Conservation (phyloP, 2,797 vertebrate genomes). For the Ispidina picta region DNA sequence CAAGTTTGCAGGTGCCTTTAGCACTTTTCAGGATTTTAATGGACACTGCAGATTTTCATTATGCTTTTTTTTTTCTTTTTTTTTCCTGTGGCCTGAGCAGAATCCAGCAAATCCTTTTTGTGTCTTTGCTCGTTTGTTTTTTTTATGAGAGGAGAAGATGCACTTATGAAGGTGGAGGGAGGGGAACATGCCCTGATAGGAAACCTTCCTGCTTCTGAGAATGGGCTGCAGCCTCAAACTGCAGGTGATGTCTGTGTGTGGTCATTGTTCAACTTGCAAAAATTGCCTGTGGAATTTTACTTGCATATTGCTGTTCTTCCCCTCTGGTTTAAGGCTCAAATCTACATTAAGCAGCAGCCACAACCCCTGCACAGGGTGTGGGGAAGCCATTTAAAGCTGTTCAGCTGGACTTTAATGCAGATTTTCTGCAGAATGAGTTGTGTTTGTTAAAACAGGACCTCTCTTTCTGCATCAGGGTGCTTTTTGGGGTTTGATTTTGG, state of each 20-base stretch:
- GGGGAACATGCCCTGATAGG: not conserved
- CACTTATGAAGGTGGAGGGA: not conserved
- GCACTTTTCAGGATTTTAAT: slow-evolving; percentile 1
- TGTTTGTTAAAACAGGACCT: not conserved
- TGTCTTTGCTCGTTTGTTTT: not conserved
- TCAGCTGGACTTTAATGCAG: not conserved
- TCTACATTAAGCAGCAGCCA: not conserved
- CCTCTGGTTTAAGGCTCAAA: not conserved
- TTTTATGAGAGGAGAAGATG: not conserved
- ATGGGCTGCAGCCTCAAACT: not conserved
- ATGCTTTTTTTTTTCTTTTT: not conserved
- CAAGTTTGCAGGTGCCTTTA: slow-evolving; percentile 20
- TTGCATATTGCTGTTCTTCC: not conserved
- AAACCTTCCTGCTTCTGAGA: not conserved
- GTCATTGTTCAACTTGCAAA: not conserved
- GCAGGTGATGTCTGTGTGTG: fast-evolving
- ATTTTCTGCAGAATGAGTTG: not conserved
- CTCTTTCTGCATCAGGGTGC: not conserved
- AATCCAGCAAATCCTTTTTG: not conserved
- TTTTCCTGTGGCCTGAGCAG: not conserved
- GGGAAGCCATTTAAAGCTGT: not conserved
- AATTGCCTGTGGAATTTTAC: not conserved
- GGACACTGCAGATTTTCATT: not conserved
- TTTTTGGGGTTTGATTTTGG: not conserved
- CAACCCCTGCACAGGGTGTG: fast-evolving